Percentiles rank a stretch among this genome's conserved stretches.
These are phyloP conservation scores for Dryomyza anilis DNA, from an alignment of 2,888 invertebrate species.

Conservation along the genomic window DNA sequence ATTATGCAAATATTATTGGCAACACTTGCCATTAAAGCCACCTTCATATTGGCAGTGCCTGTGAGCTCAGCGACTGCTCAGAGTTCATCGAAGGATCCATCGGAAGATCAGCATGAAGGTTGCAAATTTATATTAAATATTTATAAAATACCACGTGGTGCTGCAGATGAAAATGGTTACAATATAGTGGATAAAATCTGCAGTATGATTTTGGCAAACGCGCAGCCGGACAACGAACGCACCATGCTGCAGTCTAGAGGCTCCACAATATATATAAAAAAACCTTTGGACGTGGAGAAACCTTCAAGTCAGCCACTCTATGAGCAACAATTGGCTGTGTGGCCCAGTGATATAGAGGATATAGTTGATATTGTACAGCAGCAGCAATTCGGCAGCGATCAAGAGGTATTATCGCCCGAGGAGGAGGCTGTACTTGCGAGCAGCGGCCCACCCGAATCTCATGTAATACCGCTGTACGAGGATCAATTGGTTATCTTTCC, in stretches of 20 bases:
- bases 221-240: too few relatives aligned
- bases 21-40: not conserved
- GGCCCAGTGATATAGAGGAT: slow-evolving; percentile 49
- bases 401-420: not conserved
- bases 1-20: not conserved
- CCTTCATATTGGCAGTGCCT: not conserved
- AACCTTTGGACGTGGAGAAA: not conserved
- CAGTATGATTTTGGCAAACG: not conserved
- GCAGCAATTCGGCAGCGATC: slow-evolving; percentile 23
- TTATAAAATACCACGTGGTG: not conserved
- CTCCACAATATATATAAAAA: not conserved
- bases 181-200: not conserved
- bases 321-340: slow-evolving; percentile 53
- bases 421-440: not conserved
- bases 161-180: not conserved
- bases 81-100: too few relatives aligned
- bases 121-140: slow-evolving; percentile 8
- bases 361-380: slow-evolving; percentile 36
- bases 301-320: slow-evolving; percentile 48
- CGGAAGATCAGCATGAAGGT: not conserved
- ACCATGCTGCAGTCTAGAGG: too few relatives aligned
- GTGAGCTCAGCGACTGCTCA: too few relatives aligned
- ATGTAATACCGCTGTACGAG: slow-evolving; percentile 43
- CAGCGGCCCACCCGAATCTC: not conserved
- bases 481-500: slow-evolving; percentile 49